Evolutionary conservation across 2,888 invertebrate genomes (phyloP).

Genomic region (Anthophora plumipes): DNA sequence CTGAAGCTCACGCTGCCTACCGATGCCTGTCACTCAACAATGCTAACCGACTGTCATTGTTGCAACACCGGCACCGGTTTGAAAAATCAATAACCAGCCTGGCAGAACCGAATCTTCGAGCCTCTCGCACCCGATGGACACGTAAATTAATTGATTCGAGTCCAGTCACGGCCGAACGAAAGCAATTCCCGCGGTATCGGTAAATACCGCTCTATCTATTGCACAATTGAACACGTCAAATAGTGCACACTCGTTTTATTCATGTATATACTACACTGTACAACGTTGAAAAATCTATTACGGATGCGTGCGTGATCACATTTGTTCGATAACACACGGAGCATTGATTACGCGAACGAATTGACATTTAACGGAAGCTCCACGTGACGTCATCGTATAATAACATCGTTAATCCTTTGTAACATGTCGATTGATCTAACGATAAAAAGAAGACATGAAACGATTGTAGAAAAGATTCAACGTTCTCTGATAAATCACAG

Average conservation of each 20-base stretch:
- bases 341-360: neutral
- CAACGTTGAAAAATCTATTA: neutral
- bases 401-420: neutral
- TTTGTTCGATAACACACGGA: neutral
- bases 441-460: neutral
- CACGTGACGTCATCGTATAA: neutral
- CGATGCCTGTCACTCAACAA: constrained; percentile 43
- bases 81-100: constrained; percentile 67
- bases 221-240: neutral
- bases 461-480: neutral
- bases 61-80: constrained; percentile 32
- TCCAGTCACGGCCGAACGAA: constrained; percentile 10
- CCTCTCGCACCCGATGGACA: constrained; percentile 5
- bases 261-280: neutral
- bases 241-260: neutral
- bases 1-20: constrained; percentile 39
- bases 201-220: neutral
- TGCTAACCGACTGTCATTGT: constrained; percentile 58
- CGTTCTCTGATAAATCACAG: neutral
- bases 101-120: constrained; percentile 52
- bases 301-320: too few species aligned
- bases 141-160: constrained; percentile 9
- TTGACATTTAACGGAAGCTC: neutral
- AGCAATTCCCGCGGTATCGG: neutral
- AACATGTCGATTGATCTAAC: neutral